Base-by-base conservation (phyloP, 2,113 vertebrate genomes). In the Formicarius rufipectus region DNA sequence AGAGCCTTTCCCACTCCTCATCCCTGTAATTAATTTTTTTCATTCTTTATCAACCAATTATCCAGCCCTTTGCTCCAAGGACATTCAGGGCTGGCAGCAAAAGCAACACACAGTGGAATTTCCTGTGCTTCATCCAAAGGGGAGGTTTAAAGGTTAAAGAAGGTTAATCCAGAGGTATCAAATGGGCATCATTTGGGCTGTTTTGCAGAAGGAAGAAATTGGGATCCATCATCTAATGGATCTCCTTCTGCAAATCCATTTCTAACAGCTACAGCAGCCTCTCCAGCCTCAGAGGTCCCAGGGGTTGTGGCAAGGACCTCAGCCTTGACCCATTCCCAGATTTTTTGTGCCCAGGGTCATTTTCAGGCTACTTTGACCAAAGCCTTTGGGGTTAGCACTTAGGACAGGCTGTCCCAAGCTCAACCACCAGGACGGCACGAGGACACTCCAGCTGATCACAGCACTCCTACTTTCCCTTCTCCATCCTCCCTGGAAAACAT, bases 1-100 rank as follows among this genome's bases (percentile, higher is more conserved):
- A 33, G 58, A 89, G 73, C 27, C 64, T 95, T 92, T 31, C 76
- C 86, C 31, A 72, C 23, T 16, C 73, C n/a, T 71, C 35, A 83
- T 42, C 20, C 49, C 8, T 25, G 27, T 19, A 31, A 77, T 78
- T 28, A 4, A 1, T 40, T 28, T 73, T 83, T 78, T 53, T 17
- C 5, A 37, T 21, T 35, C 35, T 35, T 60, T 92, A 75, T 59
- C 47, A 59, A 67, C 56, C 33, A 15, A 12, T 84, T 49, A 62
- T 14, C 67, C 25, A 75, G n/a, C 16, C 30, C 33, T 63, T n/a
- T 44, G 30, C 56, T 56, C 14, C 4, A 63, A 89, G 64, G 69
- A 15, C 27, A 27, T 69, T 53, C 28, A 53, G n/a, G 73, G 80
- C 39, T 24, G 63, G 92, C 44, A 94, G 39, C n/a, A 66, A 84